Base-by-base conservation (phyloP, 2,113 vertebrate genomes). In the Heterotis niloticus region DNA sequence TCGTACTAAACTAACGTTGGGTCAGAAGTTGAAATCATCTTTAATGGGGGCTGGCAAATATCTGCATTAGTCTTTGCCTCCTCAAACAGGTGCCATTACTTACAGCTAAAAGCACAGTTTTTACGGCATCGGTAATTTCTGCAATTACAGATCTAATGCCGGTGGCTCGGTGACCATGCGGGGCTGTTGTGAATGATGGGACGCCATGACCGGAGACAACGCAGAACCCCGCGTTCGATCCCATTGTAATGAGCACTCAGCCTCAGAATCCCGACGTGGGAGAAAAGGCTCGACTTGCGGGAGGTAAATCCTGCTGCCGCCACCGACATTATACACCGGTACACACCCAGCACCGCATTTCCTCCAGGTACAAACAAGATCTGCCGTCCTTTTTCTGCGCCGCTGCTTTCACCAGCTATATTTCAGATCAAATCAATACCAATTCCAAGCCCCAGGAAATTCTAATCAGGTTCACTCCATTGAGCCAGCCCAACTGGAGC, bases 351-450 rank as follows among this genome's bases (percentile, higher is more conserved):
- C 10, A 14, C 54, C 13, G 16, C 72, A 28, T 66, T 24, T 73
- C 28, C 60, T 14, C 62, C 62, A 60, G 16, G 34, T 54, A 65
- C 20, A 34, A 34, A 65, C 20, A 34, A 34, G 75, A 76, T 0
- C 24, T 56, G 64, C 57, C 74, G n/a, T 62, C 51, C 51, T 52
- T 62, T 64, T 77, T 70, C 23, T 60, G 56, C 67, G 44, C 24
- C 59, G 17, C 14, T 26, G 54, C 23, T 29, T 78, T 29, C n/a
- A 51, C 75, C 75, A 20, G 13, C 62, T 20, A 59, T 78, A 64
- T 78, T 69, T 78, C 77, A 78, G 52, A 81, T 77, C 68, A 78
- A 86, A 85, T 85, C 82, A 78, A 85, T 83, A 83, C 12, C 60
- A 78, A 81, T 75, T 72, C 14, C 52, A 78, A 64, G 62, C 78